Evolutionary conservation across 2,888 invertebrate species (phyloP).

Genomic region (Xiphydria camelus): DNA sequence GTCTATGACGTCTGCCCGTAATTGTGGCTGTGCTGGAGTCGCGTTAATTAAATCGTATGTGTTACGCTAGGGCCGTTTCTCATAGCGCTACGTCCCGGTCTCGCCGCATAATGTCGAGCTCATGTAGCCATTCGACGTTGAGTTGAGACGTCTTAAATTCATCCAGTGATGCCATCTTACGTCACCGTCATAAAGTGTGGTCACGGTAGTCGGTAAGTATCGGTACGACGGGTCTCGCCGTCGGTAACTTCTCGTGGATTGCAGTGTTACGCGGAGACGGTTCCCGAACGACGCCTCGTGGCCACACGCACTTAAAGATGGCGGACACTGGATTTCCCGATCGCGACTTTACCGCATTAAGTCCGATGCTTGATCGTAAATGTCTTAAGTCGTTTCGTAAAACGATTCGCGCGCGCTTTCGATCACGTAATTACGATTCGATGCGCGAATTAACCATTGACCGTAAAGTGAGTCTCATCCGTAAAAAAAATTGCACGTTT

Average conservation of each 20-base stretch:
- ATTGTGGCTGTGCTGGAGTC: not conserved
- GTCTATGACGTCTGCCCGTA: conserved; percentile 13
- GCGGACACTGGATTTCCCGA: conserved; percentile 10
- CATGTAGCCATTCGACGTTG: conserved; percentile 10
- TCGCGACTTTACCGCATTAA: no score
- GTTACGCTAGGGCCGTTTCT: conserved; percentile 8
- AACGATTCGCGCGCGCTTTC: no score
- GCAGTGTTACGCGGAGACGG: conserved; percentile 5
- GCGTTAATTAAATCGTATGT: conserved; percentile 3
- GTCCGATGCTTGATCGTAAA: no score
- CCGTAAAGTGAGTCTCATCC: no score
- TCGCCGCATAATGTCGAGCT: conserved; percentile 11
- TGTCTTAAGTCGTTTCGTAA: no score
- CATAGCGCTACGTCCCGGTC: conserved; percentile 15
- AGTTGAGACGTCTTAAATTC: conserved; percentile 8
- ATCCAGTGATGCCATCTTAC: conserved; percentile 2
- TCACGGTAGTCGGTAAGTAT: not conserved
- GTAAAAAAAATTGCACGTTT: no score
- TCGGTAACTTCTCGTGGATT: not conserved
- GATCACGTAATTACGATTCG: no score
- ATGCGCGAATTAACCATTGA: no score
- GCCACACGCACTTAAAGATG: conserved; percentile 2
- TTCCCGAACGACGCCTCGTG: conserved; percentile 6
- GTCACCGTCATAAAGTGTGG: not conserved
- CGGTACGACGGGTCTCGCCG: not conserved